A percentile compares a stretch with the other conserved stretches of the same genome.
phyloP scores from a whole-genome alignment of 2,113 vertebrate species.

The Corythaixoides concolor region DNA sequence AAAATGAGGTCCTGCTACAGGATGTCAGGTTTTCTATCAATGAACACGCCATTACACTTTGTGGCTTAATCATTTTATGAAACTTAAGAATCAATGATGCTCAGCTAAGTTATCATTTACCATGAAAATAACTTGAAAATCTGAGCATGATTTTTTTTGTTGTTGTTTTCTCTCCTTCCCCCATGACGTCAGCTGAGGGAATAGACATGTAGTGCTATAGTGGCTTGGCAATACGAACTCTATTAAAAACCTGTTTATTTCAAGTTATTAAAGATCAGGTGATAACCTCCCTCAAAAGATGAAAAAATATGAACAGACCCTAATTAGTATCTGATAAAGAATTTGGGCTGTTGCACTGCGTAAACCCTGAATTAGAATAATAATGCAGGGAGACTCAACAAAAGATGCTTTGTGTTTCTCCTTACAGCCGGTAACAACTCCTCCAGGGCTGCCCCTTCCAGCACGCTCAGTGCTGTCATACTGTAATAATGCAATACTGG shows the following conservation, averaged over 20 bases:
- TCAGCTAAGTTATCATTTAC: neutral
- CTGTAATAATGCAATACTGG: rapidly evolving
- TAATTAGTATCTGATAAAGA: neutral
- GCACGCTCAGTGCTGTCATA: rapidly evolving
- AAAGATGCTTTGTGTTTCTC: neutral
- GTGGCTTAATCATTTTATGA: neutral
- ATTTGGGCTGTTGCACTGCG: neutral
- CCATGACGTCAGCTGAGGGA: neutral
- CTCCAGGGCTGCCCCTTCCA: neutral
- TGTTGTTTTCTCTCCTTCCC: neutral
- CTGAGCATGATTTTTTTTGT: neutral
- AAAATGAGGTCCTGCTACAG: neutral
- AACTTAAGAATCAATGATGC: neutral
- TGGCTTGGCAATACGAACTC: neutral
- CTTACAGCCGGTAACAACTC: neutral
- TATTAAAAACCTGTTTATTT: constrained; percentile 22
- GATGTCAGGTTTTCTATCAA: neutral
- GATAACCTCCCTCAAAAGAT: neutral
- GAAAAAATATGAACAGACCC: neutral
- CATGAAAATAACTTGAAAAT: neutral
- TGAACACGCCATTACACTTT: neutral
- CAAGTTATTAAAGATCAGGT: neutral
- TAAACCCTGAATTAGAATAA: neutral
- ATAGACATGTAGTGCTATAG: neutral
- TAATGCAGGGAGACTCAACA: neutral